Base-by-base conservation (phyloP, 1,140 invertebrate species). In the Tetramorium parvispinum region DNA sequence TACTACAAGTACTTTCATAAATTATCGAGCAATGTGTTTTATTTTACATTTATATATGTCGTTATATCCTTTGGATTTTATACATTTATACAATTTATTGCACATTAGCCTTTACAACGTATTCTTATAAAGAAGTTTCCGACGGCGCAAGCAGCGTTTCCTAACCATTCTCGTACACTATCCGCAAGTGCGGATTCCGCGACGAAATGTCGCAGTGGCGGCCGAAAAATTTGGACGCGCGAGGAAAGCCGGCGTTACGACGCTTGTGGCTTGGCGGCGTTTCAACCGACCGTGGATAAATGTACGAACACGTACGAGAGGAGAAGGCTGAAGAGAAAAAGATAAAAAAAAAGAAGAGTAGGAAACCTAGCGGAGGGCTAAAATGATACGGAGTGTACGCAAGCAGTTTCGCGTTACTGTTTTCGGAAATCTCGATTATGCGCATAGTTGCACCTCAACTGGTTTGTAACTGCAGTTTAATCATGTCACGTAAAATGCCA, bases 221-320 rank as follows among this genome's bases (percentile, higher is more conserved):
- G 85, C 46, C 77, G 85, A 87, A 92, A 91, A 92, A 92, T 91
- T 91, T 81, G 61, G 46, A 66, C 51, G 82, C 61, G 82, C 81
- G 55, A 78, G 73, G 27, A 57, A 85, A 78, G 55, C 49, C 51
- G 77, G 59, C 83, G 65, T 73, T 37, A 63, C 89, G 91, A 91
- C 90, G 90, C 73, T 85, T 94, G 94, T 87, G 93, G 94, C 94
- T 95, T 94, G 92, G 93, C 94, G 89, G 89, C 81, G 92, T 93
- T 94, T 94, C 93, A 93, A 89, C 88, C 85, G 53, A 89, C 89
- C 87, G 86, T 78, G 90, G 82, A 86, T 88, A 86, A 86, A 86
- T 89, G 89, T 87, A 90, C 87, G 90, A 82, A 91, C 86, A 88
- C 24, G 68, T 82, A 88, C 85, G 86, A 82, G 78, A 89, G 90